Evolutionary conservation across 2,113 vertebrate genomes (phyloP), one percentile per base, ranked within the genome.

Genomic region (Channa argus): DNA sequence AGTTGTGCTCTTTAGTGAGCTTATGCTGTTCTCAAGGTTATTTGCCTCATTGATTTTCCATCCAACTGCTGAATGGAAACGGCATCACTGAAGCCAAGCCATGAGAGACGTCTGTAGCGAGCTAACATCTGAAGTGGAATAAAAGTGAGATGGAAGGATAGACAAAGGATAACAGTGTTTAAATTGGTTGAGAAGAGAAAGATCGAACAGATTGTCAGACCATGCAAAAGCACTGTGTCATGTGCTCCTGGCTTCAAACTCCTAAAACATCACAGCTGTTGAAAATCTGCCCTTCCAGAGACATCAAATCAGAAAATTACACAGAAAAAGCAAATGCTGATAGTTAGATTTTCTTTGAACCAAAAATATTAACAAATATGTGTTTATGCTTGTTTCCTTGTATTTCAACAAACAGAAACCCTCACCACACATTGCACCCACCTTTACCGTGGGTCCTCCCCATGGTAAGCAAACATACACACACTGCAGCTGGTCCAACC

Each of bases 1-100:
- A 85, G 59, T 77, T 82, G 74, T 77, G 65, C 63, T 61, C 66
- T 76, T 69, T 45, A 58, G 61, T 77, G 53, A 82, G 74, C 56
- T 73, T 85, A 44, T 85, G 74, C 71, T 81, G 44, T 76, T 89
- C 79, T 88, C 68, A 62, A 80, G 78, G 66, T 83, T 80, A 80
- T 86, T 86, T 79, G 86, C 77, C 79, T 91, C 65, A 76, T 85
- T 86, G 49, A 85, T 79, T 89, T 91, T 89, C 90, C 83, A 85
- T 86, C 73, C 86, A 83, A 55, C 71, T 79, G 67, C 77, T 63
- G 70, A 89, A 84, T 91, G 85, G 90, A 92, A 92, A 93, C 68
- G 36, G 67, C 76, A 66, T 46, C 12, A 82, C 73, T 49, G 50
- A 47, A 82, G 86, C 88, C 87, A 89, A 67, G 88, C 88, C 81